These are phyloP conservation scores for Ceuthmochares aereus DNA, from an alignment of 2,113 vertebrate species.

Conservation along the genomic window DNA sequence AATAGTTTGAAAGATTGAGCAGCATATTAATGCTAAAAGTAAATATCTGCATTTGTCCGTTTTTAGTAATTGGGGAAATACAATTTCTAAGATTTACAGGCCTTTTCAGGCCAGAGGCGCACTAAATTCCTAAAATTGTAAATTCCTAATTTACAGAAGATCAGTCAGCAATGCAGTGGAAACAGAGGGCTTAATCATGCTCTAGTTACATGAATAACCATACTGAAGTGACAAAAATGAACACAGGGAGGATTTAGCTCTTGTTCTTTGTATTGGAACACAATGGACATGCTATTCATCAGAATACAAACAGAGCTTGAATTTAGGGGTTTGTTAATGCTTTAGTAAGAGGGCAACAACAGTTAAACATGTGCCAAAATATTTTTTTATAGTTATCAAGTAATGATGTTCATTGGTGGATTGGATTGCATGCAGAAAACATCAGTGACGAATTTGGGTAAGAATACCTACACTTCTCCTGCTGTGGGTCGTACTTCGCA, in stretches of 20 bases:
- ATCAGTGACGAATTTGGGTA: constrained; percentile 80
- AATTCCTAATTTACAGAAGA: background rate
- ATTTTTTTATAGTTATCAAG: constrained; percentile 75
- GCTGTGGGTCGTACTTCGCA: constrained; percentile 14
- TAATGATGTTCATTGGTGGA: constrained; percentile 87
- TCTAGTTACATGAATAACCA: background rate
- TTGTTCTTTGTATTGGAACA: background rate
- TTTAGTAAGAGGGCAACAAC: background rate
- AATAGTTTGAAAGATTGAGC: background rate
- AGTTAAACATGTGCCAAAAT: background rate
- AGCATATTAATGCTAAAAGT: background rate
- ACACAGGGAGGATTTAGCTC: background rate
- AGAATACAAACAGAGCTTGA: background rate
- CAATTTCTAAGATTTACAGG: background rate
- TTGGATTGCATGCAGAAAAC: constrained; percentile 80
- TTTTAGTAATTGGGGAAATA: background rate
- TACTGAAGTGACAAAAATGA: background rate
- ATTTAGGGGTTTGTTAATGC: background rate
- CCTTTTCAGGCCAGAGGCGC: background rate
- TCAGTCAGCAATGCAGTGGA: background rate
- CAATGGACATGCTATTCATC: background rate
- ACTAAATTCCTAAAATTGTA: background rate
- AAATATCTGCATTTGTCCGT: background rate
- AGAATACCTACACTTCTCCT: background rate
- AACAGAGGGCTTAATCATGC: background rate